Base-by-base conservation (phyloP, 2,113 vertebrate genomes). In the Rhinichthys klamathensis region DNA sequence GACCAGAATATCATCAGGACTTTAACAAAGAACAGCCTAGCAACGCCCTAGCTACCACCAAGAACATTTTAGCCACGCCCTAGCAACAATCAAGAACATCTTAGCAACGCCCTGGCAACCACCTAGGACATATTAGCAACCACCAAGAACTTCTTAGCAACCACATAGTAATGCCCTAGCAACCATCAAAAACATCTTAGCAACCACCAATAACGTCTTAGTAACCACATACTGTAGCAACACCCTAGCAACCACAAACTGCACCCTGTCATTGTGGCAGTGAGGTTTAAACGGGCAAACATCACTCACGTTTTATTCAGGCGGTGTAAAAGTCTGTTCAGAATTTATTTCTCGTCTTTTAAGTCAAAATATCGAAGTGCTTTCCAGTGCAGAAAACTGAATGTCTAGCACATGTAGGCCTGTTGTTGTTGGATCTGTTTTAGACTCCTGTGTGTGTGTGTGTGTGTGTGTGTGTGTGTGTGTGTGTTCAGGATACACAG, bases 401-500 rank as follows among this genome's bases (percentile, higher is more conserved):
- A 30, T 16, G 38, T 76, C 74, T 32, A 51, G 16, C 27, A 32
- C 74, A 11, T 25, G 70, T 13, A n/a, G 70, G 23, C 70, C 70
- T 73, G 23, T 73, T 73, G 38, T 73, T 73, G 23, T 38, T 25
- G 16, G 49, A 54, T 54, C 46, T 32, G 44, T 27, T 54, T n/a
- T 32, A 30, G 74, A 32, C 46, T 49, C 27, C 16, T 25, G 46
- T 2, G 74, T 76, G 74, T 44, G 1, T 44, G 32, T 11, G 32
- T 41, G 69, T 23, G 75, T 30, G 51, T 35, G 75, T 54, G 74
- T 56, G 49, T 30, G 73, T 51, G 10, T 70, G 81, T 83, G 54
- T 27, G 63, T 46, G 23, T 46, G 12, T 61, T 84, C 84, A 90
- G 90, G 89, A 76, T 92, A 87, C 92, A 88, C 88, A 49, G 27